phyloP scores from a whole-genome alignment of 2,113 vertebrate species.

The Planiliza haematocheilus region DNA sequence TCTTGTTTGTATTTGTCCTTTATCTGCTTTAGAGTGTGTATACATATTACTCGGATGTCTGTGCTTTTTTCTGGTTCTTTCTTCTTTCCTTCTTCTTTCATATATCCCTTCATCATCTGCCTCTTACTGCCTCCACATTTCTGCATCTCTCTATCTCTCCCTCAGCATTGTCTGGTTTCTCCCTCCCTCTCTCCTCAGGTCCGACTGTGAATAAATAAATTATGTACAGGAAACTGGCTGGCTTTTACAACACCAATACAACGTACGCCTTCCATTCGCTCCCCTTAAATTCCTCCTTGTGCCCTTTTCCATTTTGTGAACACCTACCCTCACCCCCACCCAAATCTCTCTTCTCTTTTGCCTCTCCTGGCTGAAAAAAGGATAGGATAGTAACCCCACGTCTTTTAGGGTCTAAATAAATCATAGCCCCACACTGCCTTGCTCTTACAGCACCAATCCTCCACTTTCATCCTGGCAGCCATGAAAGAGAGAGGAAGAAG shows the following conservation, averaged over 20 bases:
- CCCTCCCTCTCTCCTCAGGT: conserved; percentile 43
- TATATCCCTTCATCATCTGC: not conserved
- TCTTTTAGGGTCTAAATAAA: conserved; percentile 76
- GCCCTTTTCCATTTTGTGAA: conserved; percentile 54
- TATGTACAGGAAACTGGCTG: conserved; percentile 65
- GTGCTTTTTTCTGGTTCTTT: not conserved
- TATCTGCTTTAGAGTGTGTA: not conserved
- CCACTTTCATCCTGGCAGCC: conserved; percentile 69
- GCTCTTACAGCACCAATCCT: conserved; percentile 69
- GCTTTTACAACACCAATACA: conserved; percentile 63
- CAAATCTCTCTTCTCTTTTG: conserved; percentile 34
- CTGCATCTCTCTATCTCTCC: conserved; percentile 15
- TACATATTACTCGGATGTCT: conserved; percentile 1
- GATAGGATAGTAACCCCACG: conserved; percentile 57
- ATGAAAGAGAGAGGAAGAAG: conserved; percentile 59
- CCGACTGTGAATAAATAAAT: conserved; percentile 74
- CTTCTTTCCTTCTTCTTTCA: not conserved
- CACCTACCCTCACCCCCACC: not conserved
- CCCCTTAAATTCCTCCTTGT: conserved; percentile 26
- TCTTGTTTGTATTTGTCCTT: not conserved
- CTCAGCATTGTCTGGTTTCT: conserved; percentile 13
- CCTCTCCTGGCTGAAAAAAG: conserved; percentile 31
- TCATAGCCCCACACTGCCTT: conserved; percentile 64
- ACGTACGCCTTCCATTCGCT: conserved; percentile 36
- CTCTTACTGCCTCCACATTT: conserved; percentile 19